Evolutionary conservation across 1,140 invertebrate genomes (phyloP).

Genomic region (Drosophila santomea): DNA sequence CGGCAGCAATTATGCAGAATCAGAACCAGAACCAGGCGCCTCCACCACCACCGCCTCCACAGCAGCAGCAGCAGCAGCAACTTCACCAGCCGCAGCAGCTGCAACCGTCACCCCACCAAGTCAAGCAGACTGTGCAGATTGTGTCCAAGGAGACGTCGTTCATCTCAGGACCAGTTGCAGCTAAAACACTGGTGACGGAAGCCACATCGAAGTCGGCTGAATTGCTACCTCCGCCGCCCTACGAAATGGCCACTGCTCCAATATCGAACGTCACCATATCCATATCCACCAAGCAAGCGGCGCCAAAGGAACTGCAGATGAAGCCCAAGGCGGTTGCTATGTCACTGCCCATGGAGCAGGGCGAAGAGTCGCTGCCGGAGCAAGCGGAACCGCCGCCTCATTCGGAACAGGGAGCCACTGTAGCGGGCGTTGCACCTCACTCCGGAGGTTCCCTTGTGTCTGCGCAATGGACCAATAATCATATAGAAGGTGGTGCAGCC

Average conservation of each 20-base stretch:
- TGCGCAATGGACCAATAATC: conserved; percentile 24
- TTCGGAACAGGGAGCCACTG: conserved; percentile 12
- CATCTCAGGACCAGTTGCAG: conserved; percentile 75
- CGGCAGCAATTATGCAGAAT: conserved; percentile 6
- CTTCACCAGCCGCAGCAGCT: conserved; percentile 44
- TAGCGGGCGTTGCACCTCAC: background rate
- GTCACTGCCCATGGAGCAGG: conserved; percentile 25
- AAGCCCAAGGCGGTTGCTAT: conserved; percentile 23
- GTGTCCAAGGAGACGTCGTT: conserved; percentile 85
- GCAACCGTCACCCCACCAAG: conserved; percentile 40
- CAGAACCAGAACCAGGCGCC: conserved; percentile 45
- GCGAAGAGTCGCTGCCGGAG: conserved; percentile 16
- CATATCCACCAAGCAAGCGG: conserved; percentile 61
- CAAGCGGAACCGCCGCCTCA: conserved; percentile 10
- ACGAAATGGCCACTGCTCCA: conserved; percentile 61
- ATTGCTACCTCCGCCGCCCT: conserved; percentile 58
- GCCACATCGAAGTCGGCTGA: conserved; percentile 27
- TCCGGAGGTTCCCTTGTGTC: background rate
- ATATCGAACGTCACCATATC: conserved; percentile 69
- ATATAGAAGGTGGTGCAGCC: conserved; percentile 12
- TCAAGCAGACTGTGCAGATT: conserved; percentile 74
- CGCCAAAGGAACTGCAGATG: conserved; percentile 48
- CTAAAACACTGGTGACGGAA: conserved; percentile 12
- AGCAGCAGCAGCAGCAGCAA: conserved; percentile 50
- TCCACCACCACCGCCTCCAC: conserved; percentile 36